These are phyloP conservation scores for Elgonia sp. DNA, from an alignment of 2,888 invertebrate species.

Conservation along the genomic window DNA sequence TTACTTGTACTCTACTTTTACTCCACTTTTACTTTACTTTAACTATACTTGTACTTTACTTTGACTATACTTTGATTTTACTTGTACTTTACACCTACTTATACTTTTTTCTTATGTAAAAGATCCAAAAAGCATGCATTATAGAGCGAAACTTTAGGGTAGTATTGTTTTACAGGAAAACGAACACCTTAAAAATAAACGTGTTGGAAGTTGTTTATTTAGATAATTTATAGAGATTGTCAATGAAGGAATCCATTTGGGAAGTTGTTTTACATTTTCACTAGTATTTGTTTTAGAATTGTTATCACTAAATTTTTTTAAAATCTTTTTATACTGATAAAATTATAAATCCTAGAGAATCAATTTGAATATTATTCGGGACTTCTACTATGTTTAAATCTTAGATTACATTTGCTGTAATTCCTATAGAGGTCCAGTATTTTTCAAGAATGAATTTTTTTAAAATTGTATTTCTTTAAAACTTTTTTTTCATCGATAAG, in stretches of 20 bases:
- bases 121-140: conserved; percentile 27
- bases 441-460: no score
- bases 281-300: neutral
- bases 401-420: no score
- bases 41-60: no score
- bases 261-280: neutral
- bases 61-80: no score
- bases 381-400: neutral
- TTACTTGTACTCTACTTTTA: no score
- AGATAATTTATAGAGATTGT: conserved; percentile 22
- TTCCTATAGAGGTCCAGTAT: no score
- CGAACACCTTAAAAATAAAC: conserved; percentile 13
- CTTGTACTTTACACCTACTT: no score
- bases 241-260: neutral
- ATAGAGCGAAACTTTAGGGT: neutral
- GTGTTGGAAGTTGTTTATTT: neutral
- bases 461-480: conserved; percentile 10
- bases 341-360: neutral
- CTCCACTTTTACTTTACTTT: no score
- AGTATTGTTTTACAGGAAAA: neutral
- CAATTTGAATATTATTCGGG: neutral
- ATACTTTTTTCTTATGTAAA: no score
- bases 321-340: neutral
- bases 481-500: neutral
- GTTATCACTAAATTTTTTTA: neutral